Base-by-base conservation (phyloP, 1,140 invertebrate genomes). In the Bombus superbus region DNA sequence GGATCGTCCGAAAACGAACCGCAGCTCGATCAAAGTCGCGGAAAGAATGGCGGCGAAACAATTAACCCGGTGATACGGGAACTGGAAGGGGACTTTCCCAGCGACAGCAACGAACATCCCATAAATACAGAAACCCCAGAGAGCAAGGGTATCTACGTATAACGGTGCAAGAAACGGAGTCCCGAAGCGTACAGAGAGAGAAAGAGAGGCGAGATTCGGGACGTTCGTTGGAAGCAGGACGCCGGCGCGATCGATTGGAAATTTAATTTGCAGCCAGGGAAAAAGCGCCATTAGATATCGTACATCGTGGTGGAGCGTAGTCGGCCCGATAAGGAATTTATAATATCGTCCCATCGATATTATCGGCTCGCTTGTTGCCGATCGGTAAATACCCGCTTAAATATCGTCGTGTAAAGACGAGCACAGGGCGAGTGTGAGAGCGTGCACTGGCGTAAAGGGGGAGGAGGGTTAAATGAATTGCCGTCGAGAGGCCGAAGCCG, bases 381-480 rank as follows among this genome's bases (percentile, higher is more conserved):
- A 90, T 90, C 88, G 78, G 88, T 88, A 90, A 88, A 90, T 90
- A 90, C 44, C 77, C 89, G 75, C 44, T 90, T 90, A 88, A 90
- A 90, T 88, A 86, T 90, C 80, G 77, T 72, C 88, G 88, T 81
- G 81, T 75, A 84, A 82, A 89, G 88, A 89, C 83, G 87, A 75
- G 78, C 78, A 68, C 64, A 66, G 64, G 69, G 25, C 57, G 32
- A 74, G 82, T 69, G 53, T 35, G 80, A 59, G 74, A 64, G 44
- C 62, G 53, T 40, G 47, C 35, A 5, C 15, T 10, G 28, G 42
- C n/a, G 64, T 9, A 10, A 28, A 22, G 44, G 44, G 44, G 32
- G 0, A 18, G 42, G n/a, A 28, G 15, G 79, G 81, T 69, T 85
- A 92, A 92, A 92, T 91, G 92, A 92, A 92, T 92, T 88, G 90